These are phyloP conservation scores for Monomorium pharaonis DNA, from an alignment of 1,140 invertebrate genomes.

Conservation along the genomic window DNA sequence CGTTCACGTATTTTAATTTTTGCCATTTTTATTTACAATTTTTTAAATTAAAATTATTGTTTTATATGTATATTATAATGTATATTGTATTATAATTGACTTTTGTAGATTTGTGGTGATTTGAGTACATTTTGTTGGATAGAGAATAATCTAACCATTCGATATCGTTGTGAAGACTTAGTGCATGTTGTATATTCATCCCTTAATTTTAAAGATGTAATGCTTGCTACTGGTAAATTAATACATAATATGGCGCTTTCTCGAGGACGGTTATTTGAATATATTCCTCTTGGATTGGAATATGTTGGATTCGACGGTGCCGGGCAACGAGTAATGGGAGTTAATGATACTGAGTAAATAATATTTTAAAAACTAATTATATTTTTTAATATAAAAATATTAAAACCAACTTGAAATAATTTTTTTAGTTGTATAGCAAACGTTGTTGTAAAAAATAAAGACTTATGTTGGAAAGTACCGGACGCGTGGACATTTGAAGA, in stretches of 20 bases:
- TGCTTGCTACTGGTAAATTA: slow-evolving; percentile 91
- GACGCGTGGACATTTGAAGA: background rate
- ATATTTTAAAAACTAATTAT: background rate
- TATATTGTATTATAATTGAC: background rate
- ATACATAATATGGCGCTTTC: slow-evolving; percentile 84
- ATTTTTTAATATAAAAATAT: background rate
- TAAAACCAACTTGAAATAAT: background rate
- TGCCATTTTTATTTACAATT: too few relatives aligned
- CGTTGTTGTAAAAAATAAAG: background rate
- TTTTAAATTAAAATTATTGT: too few relatives aligned
- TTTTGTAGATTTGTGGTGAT: slow-evolving; percentile 89
- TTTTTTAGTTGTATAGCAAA: slow-evolving; percentile 86
- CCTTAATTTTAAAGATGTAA: slow-evolving; percentile 84
- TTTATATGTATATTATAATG: too few relatives aligned
- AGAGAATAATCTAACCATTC: slow-evolving; percentile 86
- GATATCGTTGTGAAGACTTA: slow-evolving; percentile 78
- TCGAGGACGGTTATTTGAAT: slow-evolving; percentile 83
- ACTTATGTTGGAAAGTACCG: background rate
- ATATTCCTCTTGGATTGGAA: background rate
- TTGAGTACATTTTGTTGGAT: slow-evolving; percentile 94
- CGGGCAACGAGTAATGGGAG: background rate
- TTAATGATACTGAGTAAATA: background rate
- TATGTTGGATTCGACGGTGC: background rate
- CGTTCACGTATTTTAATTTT: background rate
- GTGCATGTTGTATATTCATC: slow-evolving; percentile 88